Base-by-base conservation (phyloP, 2,888 invertebrate genomes). In the Chirona hameri region DNA sequence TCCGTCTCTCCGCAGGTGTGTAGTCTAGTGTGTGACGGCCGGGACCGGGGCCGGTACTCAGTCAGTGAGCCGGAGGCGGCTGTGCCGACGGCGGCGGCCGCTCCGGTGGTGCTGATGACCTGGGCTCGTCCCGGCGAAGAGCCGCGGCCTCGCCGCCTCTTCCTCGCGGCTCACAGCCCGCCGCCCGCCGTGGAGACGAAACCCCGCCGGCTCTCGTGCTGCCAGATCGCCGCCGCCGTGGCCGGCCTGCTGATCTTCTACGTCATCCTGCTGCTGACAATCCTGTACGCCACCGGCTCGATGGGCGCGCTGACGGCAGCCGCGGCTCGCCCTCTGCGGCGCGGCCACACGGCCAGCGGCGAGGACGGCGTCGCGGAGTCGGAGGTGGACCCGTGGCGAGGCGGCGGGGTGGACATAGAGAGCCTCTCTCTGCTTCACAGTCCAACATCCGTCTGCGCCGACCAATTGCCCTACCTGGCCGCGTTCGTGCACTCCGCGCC, bases 401-500 rank as follows among this genome's bases (percentile, higher is more conserved):
- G 10, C 39, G 39, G 24, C 4, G 9, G 1, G 0, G 76, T n/a
- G 76, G 76, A 27, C 46, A 14, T 72, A 4, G 72, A 72, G 15
- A 29, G 72, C 39, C 10, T 76, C 18, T 9, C 4, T 9, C 27
- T 76, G 10, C 39, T 76, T 24, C 76, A 76, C 76, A 76, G 76
- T 12, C 76, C 76, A 24, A 18, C 4, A 1, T 21, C 7, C 15
- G 46, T 39, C 21, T 76, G 76, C 76, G 12, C 76, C 7, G 39
- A 24, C 46, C 18, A 2, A 9, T 24, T 24, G 76, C 76, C 76
- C 46, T 76, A 76, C 76, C 24, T 84, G 76, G 80, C 83, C 27
- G 83, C 83, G 55, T 81, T 84, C 39, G 84, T 84, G 18, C 84
- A 84, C 83, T 84, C 84, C 15, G 81, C 82, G 3, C 84, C 84